Conservation (phyloP, 2,888 invertebrate species). For the Phlogophora meticulosa region DNA sequence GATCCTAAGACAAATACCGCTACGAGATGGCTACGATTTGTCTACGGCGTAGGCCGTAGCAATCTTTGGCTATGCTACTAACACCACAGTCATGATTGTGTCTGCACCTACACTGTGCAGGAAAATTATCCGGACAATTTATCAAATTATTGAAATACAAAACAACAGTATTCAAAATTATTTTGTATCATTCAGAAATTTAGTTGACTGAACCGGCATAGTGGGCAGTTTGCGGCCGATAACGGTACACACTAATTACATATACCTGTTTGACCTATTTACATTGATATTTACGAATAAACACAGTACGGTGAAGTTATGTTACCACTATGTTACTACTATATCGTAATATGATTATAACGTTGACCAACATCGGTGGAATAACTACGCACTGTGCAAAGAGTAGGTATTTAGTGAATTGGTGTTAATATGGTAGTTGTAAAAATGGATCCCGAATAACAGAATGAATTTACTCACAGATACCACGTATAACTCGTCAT, state of each 20-base stretch:
- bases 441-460: slow-evolving; percentile 1
- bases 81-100: not conserved
- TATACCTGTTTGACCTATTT: slow-evolving; percentile 49
- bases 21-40: slow-evolving; percentile 27
- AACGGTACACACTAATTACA: slow-evolving; percentile 36
- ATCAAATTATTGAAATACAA: slow-evolving; percentile 3
- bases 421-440: not conserved
- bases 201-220: slow-evolving; percentile 36
- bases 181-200: slow-evolving; percentile 53
- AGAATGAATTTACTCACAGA: not conserved
- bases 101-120: not conserved
- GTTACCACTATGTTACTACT: slow-evolving; percentile 18
- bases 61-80: not conserved
- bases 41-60: slow-evolving; percentile 28
- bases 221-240: slow-evolving; percentile 47
- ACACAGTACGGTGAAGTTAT: slow-evolving; percentile 17
- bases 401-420: not conserved
- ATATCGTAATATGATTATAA: slow-evolving; percentile 18
- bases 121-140: not conserved
- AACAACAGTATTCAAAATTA: slow-evolving; percentile 21
- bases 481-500: not conserved
- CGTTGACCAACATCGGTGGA: not conserved
- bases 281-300: slow-evolving; percentile 41
- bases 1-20: not conserved
- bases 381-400: not conserved